Conservation (phyloP, 2,113 vertebrate species). For the Macquaria ambigua region DNA sequence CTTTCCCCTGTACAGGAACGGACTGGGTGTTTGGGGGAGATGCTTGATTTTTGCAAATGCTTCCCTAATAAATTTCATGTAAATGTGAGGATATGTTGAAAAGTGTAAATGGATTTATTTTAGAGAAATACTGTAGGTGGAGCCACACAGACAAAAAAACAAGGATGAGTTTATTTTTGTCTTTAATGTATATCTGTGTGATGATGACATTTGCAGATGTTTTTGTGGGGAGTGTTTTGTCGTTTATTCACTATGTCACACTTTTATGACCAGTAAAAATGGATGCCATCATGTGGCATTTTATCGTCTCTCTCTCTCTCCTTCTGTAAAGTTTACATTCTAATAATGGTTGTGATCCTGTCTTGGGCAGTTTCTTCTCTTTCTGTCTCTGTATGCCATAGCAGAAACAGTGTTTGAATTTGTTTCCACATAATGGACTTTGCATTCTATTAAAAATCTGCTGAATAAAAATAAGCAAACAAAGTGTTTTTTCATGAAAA, state of each 20-base stretch:
- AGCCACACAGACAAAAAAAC: slow-evolving; percentile 70
- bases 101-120: slow-evolving; percentile 80
- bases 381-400: slow-evolving; percentile 72
- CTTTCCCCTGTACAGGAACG: slow-evolving; percentile 48
- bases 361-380: slow-evolving; percentile 75
- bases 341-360: slow-evolving; percentile 73
- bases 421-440: slow-evolving; percentile 81
- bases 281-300: slow-evolving; percentile 72
- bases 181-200: slow-evolving; percentile 79
- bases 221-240: slow-evolving; percentile 82
- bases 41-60: slow-evolving; percentile 63
- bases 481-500: background rate
- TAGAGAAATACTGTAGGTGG: slow-evolving; percentile 69
- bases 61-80: slow-evolving; percentile 73
- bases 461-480: slow-evolving; percentile 84
- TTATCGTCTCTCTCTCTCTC: slow-evolving; percentile 68
- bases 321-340: slow-evolving; percentile 84
- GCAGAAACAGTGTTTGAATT: slow-evolving; percentile 83
- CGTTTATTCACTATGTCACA: slow-evolving; percentile 73
- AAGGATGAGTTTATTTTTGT: slow-evolving; percentile 78
- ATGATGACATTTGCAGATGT: slow-evolving; percentile 77
- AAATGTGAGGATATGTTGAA: slow-evolving; percentile 77
- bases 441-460: slow-evolving; percentile 86
- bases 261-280: slow-evolving; percentile 79
- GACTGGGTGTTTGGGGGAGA: slow-evolving; percentile 16